Conservation (phyloP, 2,888 invertebrate species). For the Liposcelis brunnea region DNA sequence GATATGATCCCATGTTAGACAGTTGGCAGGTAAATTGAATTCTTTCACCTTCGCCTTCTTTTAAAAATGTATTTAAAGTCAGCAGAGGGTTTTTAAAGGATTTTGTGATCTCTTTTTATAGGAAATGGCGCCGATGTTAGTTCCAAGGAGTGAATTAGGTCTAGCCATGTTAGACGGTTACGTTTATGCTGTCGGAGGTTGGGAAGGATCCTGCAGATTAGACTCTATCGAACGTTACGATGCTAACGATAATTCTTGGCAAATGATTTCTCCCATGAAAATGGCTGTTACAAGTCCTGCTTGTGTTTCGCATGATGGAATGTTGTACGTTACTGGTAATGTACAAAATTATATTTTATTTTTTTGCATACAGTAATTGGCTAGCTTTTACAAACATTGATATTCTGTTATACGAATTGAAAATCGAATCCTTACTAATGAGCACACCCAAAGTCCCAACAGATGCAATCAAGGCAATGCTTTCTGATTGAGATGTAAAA, state of each 20-base stretch:
- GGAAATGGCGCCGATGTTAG: slow-evolving; percentile 30
- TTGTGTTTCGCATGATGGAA: slow-evolving; percentile 27
- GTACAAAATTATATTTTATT: background rate
- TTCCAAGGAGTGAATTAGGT: slow-evolving; percentile 31
- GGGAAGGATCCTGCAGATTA: slow-evolving; percentile 28
- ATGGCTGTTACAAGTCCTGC: slow-evolving; percentile 31
- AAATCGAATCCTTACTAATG: too few relatives aligned
- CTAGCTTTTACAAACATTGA: too few relatives aligned
- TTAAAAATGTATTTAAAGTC: too few relatives aligned
- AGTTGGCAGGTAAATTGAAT: slow-evolving; percentile 11
- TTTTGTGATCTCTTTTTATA: too few relatives aligned
- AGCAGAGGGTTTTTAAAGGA: too few relatives aligned
- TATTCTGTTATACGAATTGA: too few relatives aligned
- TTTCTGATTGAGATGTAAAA: too few relatives aligned
- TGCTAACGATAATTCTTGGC: slow-evolving; percentile 29
- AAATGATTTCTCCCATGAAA: slow-evolving; percentile 27
- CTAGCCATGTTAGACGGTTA: slow-evolving; percentile 31
- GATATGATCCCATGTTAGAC: slow-evolving; percentile 30
- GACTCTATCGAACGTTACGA: slow-evolving; percentile 31
- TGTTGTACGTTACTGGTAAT: slow-evolving; percentile 29
- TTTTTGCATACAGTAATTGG: too few relatives aligned
- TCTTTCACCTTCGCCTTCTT: too few relatives aligned
- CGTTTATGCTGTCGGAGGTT: slow-evolving; percentile 33
- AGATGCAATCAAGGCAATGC: too few relatives aligned
- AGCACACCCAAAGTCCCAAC: too few relatives aligned